These are phyloP conservation scores for Seira sanloemensis DNA, from an alignment of 2,888 invertebrate genomes.

Conservation along the genomic window DNA sequence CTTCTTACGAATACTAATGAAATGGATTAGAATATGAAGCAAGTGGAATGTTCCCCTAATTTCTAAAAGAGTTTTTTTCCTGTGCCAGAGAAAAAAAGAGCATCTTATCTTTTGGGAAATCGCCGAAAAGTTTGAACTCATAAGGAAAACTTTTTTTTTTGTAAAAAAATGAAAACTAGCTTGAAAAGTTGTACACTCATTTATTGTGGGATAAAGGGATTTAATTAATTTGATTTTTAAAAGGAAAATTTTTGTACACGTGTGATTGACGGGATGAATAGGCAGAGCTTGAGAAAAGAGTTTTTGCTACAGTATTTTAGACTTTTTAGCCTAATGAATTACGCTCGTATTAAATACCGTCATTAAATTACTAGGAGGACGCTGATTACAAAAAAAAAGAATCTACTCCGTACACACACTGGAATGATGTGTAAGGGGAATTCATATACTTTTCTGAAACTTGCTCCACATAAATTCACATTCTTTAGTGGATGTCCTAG, in stretches of 20 bases:
- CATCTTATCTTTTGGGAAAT: conserved; percentile 32
- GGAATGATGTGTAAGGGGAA: too few relatives aligned
- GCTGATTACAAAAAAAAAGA: too few relatives aligned
- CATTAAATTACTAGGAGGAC: too few relatives aligned
- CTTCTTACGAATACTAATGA: conserved; percentile 43
- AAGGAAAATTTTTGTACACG: background rate
- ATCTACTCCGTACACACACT: too few relatives aligned
- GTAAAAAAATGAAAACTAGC: background rate
- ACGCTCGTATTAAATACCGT: too few relatives aligned
- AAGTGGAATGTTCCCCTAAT: background rate
- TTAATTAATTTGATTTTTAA: background rate
- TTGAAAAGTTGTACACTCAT: background rate
- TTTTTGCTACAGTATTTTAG: too few relatives aligned
- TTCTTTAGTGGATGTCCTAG: too few relatives aligned
- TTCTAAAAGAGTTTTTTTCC: background rate
- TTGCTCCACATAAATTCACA: too few relatives aligned
- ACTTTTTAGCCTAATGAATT: too few relatives aligned
- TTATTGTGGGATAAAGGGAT: background rate
- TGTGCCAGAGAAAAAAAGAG: background rate
- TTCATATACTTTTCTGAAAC: too few relatives aligned
- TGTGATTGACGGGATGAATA: background rate
- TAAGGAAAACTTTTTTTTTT: conserved; percentile 13
- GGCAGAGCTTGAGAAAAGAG: background rate
- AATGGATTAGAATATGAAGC: conserved; percentile 4
- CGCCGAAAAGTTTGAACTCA: conserved; percentile 27